These are phyloP conservation scores for Lycaon pictus DNA, from an alignment of 2,113 vertebrate species.

Conservation along the genomic window DNA sequence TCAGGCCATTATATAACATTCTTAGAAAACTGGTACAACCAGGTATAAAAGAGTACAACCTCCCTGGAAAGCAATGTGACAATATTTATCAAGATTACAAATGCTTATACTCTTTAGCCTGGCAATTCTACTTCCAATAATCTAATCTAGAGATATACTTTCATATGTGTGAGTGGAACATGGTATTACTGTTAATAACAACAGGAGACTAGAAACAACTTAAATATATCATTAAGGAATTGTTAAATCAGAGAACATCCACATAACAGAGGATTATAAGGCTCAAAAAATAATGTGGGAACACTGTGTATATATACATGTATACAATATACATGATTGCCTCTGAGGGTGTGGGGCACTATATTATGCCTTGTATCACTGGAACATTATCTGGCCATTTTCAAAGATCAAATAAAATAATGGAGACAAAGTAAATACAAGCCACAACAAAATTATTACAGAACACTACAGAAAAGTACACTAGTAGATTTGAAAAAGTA, in stretches of 20 bases:
- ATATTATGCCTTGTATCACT: background rate
- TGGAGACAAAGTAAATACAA: background rate
- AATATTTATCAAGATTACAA: background rate
- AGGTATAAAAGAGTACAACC: background rate
- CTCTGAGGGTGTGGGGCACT: background rate
- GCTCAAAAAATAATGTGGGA: background rate
- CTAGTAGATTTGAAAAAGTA: background rate
- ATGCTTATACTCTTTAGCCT: background rate
- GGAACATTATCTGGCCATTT: background rate
- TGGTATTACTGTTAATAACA: background rate
- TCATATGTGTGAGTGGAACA: too few species aligned
- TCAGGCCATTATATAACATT: rapidly evolving
- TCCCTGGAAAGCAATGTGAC: background rate
- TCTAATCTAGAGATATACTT: background rate
- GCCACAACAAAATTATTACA: background rate
- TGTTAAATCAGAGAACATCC: background rate
- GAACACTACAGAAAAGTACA: background rate
- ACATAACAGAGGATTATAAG: background rate
- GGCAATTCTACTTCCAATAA: background rate
- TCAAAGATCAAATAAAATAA: background rate
- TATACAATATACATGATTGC: too few species aligned
- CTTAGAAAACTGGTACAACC: background rate
- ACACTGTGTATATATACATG: too few species aligned
- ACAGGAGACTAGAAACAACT: background rate
- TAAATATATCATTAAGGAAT: background rate